Conservation (phyloP, 1,140 invertebrate genomes). For the Dermatophagoides farinae region DNA sequence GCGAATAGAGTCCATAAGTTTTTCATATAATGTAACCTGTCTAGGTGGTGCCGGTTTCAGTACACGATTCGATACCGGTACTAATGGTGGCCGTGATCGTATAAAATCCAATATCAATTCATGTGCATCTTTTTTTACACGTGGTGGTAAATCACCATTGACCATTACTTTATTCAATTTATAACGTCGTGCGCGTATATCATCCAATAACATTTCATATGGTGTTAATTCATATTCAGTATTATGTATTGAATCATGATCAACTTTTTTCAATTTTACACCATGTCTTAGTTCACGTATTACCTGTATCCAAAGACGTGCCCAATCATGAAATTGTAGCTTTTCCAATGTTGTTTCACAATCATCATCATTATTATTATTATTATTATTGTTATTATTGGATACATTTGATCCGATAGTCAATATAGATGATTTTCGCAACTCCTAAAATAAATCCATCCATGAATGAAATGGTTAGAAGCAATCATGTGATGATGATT, state of each 20-base stretch:
- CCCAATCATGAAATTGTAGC: constrained; percentile 34
- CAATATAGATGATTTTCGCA: constrained; percentile 2
- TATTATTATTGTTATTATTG: too few species aligned
- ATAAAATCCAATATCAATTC: constrained; percentile 89
- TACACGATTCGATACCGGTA: constrained; percentile 73
- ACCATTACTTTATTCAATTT: constrained; percentile 36
- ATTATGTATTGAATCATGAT: constrained; percentile 28
- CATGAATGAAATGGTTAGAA: background rate
- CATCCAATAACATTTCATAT: constrained; percentile 89
- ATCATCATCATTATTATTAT: background rate
- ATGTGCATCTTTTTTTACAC: constrained; percentile 79
- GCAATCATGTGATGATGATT: too few species aligned
- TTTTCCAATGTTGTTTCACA: background rate
- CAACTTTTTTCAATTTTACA: constrained; percentile 77
- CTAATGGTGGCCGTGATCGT: constrained; percentile 70
- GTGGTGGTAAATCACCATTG: constrained; percentile 53
- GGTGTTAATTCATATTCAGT: constrained; percentile 87
- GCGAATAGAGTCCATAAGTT: constrained; percentile 68
- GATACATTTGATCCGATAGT: background rate
- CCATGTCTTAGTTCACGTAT: constrained; percentile 57
- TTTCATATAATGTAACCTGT: constrained; percentile 53
- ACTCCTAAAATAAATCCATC: background rate
- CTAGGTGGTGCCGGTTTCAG: constrained; percentile 43
- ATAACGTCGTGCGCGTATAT: constrained; percentile 69
- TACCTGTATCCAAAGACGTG: constrained; percentile 85